Evolutionary conservation across 2,113 vertebrate species (phyloP).

Genomic region (Grus americana): DNA sequence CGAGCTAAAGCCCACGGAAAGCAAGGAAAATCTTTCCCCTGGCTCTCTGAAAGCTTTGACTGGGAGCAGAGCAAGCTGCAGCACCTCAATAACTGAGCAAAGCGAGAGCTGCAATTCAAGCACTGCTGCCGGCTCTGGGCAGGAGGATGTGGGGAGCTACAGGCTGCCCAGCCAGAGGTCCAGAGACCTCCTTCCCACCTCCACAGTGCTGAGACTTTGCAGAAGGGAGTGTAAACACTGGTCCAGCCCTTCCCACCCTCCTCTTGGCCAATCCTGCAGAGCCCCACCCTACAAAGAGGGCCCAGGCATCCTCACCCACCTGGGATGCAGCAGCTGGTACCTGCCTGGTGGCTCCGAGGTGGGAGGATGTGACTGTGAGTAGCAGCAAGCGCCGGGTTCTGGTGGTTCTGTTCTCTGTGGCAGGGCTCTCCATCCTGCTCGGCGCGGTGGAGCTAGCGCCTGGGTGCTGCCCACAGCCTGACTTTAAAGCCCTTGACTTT

Average conservation of each 20-base stretch:
- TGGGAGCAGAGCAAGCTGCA: not conserved
- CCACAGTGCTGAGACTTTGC: accelerated
- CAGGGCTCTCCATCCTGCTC: not conserved
- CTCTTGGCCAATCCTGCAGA: not conserved
- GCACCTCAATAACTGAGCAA: not conserved
- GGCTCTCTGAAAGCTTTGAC: not conserved
- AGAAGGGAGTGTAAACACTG: not conserved
- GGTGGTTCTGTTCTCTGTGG: not conserved
- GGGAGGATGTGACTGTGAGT: not conserved
- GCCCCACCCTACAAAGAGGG: not conserved
- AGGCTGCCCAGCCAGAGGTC: not conserved
- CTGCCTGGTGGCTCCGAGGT: accelerated
- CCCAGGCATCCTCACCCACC: not conserved
- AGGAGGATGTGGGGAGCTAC: not conserved
- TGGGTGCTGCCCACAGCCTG: not conserved
- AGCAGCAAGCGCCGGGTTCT: accelerated
- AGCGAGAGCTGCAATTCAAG: not conserved
- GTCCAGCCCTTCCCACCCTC: not conserved
- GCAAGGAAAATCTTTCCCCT: not conserved
- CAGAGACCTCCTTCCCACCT: not conserved
- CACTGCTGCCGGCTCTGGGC: accelerated
- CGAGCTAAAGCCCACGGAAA: not conserved
- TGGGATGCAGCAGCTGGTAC: not conserved
- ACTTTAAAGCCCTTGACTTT: accelerated
- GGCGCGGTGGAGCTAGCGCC: accelerated